These are phyloP conservation scores for Puntigrus tetrazona DNA, from an alignment of 2,113 vertebrate genomes.

Conservation along the genomic window DNA sequence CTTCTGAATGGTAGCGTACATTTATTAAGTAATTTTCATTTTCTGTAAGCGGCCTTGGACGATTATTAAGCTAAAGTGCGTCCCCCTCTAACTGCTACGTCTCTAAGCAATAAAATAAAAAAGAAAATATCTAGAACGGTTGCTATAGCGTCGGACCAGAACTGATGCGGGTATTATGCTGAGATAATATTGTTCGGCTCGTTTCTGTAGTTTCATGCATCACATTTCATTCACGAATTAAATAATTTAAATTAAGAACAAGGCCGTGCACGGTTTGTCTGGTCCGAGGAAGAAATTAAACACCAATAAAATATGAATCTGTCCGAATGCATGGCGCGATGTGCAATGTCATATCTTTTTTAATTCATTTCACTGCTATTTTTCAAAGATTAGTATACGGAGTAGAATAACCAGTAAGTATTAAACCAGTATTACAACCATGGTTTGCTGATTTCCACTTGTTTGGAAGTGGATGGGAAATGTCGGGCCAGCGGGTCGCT, in stretches of 20 bases:
- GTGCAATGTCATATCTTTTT: no score
- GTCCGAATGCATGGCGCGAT: slow-evolving; percentile 24
- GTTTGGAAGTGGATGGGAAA: background rate
- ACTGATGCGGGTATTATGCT: background rate
- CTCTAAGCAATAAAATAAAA: no score
- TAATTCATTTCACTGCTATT: background rate
- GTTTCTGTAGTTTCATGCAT: background rate
- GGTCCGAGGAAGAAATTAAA: background rate
- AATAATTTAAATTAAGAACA: slow-evolving; percentile 72
- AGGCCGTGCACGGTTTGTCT: slow-evolving; percentile 52
- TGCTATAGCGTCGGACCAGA: background rate
- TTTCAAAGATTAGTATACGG: no score
- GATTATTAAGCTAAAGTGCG: background rate
- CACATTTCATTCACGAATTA: slow-evolving; percentile 37
- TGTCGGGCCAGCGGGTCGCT: background rate
- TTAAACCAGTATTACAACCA: slow-evolving; percentile 8
- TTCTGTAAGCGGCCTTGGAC: background rate
- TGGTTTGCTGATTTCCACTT: slow-evolving; percentile 5
- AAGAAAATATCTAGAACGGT: slow-evolving; percentile 29
- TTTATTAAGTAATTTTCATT: background rate
- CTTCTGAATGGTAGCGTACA: background rate
- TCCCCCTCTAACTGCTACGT: background rate
- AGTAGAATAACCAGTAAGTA: background rate
- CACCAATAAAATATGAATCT: background rate
- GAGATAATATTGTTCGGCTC: background rate